Evolutionary conservation across 1,140 invertebrate genomes (phyloP), one percentile per base, ranked within the genome.

Genomic region (Zelostemma sp.): DNA sequence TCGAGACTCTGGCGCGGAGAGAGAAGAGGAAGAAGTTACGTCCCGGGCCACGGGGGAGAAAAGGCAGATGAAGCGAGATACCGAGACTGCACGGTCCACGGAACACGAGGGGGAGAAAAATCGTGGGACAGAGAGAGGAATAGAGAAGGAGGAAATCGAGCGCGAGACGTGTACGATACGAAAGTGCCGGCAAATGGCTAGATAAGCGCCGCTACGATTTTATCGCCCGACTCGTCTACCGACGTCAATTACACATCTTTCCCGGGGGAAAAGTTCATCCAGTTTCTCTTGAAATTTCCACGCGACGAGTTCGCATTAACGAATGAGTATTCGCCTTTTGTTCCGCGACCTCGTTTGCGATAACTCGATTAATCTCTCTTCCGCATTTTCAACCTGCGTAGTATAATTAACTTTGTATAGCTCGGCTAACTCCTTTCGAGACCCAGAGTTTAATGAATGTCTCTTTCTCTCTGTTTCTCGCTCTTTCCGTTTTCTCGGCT

Each of bases 191-290:
- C 63, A 60, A 77, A 78, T 64, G 68, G 63, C 65, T 63, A 65
- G 72, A 77, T 71, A 68, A 45, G 55, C 55, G 45, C 73, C 70
- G 43, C 60, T 60, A 74, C 62, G 76, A 80, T 79, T 78, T 79
- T 76, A 78, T 80, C 75, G 63, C 61, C 48, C n/a, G 58, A 68
- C 68, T 73, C 59, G 57, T 51, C 60, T n/a, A n/a, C n/a, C n/a
- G n/a, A n/a, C n/a, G n/a, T n/a, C n/a, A n/a, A n/a, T n/a, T n/a
- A 65, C 57, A 51, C 68, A 68, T 72, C 35, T 55, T 53, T 56
- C 49, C 41, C 15, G 11, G 46, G 51, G 35, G 31, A n/a, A n/a
- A n/a, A n/a, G n/a, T n/a, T 48, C 57, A 33, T 65, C 61, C 43
- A 25, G 8, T 25, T 8, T 25, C 21, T 25, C 8, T 25, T 25